These are phyloP conservation scores for Trinectes maculatus DNA, from an alignment of 2,113 vertebrate genomes.

Conservation along the genomic window DNA sequence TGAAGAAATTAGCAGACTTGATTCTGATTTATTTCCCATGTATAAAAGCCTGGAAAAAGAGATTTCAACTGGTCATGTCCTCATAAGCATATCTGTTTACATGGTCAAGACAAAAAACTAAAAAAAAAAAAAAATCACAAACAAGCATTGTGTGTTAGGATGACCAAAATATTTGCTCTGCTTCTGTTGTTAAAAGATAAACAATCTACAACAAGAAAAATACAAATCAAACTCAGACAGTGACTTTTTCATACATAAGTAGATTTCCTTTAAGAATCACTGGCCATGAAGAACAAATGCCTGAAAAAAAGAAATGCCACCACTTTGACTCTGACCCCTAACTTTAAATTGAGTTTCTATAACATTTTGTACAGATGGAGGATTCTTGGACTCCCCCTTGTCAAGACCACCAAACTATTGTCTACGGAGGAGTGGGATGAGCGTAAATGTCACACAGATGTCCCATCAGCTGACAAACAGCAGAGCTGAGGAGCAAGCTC, in stretches of 20 bases:
- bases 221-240: too few species aligned
- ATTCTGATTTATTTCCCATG: slow-evolving; percentile 3
- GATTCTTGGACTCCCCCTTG: neutral
- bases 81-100: too few species aligned
- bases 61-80: too few species aligned
- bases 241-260: too few species aligned
- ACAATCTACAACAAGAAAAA: too few species aligned
- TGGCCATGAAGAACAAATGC: too few species aligned
- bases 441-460: neutral
- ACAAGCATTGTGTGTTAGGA: neutral
- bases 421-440: neutral
- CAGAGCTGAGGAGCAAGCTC: neutral
- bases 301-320: too few species aligned
- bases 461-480: neutral
- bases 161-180: neutral
- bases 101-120: slow-evolving; percentile 6
- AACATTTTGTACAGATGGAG: too few species aligned
- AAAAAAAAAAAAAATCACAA: slow-evolving; percentile 30
- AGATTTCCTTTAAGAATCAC: too few species aligned
- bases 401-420: neutral
- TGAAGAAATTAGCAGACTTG: neutral
- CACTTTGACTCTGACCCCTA: too few species aligned
- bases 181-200: too few species aligned
- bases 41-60: slow-evolving; percentile 22
- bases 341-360: too few species aligned